Percentiles rank a stretch among this genome's conserved stretches.
Evolutionary conservation across 1,140 invertebrate species (phyloP).

Genomic region (Mizuhopecten yessoensis): DNA sequence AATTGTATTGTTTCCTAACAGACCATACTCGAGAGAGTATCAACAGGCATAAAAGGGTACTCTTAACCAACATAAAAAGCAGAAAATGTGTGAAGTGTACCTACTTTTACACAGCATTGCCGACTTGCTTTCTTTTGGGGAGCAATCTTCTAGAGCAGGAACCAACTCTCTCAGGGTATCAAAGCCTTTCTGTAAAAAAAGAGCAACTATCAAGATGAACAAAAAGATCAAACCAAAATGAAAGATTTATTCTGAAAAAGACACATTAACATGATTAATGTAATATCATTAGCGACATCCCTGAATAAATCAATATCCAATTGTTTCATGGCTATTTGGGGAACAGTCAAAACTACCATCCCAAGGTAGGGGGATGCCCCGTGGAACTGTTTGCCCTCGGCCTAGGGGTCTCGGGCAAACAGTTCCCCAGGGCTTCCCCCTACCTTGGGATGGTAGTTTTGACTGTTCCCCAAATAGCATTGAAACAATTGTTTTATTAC

Average conservation of each 20-base stretch:
- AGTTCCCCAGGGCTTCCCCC: too few relatives aligned
- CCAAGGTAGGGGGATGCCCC: too few relatives aligned
- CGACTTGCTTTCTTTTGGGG: slow-evolving; percentile 94
- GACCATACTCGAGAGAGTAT: not conserved
- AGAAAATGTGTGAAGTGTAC: slow-evolving; percentile 48
- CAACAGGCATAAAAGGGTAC: not conserved
- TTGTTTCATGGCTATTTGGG: too few relatives aligned
- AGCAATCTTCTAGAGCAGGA: slow-evolving; percentile 92
- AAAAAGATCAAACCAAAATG: slow-evolving; percentile 32
- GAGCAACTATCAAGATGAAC: slow-evolving; percentile 52
- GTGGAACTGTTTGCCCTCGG: too few relatives aligned
- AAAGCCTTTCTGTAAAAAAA: slow-evolving; percentile 90
- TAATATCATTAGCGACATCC: not conserved
- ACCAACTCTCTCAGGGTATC: slow-evolving; percentile 95
- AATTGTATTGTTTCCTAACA: not conserved
- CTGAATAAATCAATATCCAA: slow-evolving; percentile 40
- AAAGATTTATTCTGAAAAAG: slow-evolving; percentile 15
- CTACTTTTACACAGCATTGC: slow-evolving; percentile 96
- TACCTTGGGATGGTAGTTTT: too few relatives aligned
- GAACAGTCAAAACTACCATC: too few relatives aligned
- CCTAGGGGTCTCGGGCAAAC: too few relatives aligned
- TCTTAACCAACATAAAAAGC: not conserved
- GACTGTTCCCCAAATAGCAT: too few relatives aligned
- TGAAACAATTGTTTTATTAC: too few relatives aligned
- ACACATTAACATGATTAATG: not conserved